These are phyloP conservation scores for Coturnix japonica DNA, from an alignment of 2,113 vertebrate genomes.

Conservation along the genomic window DNA sequence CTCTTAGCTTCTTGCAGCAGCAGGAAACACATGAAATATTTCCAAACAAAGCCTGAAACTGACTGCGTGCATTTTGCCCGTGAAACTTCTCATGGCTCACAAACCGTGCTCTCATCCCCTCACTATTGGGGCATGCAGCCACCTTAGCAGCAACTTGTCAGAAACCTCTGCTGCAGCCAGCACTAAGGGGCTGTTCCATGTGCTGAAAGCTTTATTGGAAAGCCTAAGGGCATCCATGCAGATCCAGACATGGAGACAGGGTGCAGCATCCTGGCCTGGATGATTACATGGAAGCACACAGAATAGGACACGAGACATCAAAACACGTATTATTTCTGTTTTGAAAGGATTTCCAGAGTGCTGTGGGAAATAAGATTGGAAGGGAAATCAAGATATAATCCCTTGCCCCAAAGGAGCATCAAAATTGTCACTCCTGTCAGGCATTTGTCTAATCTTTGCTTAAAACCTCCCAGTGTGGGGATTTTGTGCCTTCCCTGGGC, in stretches of 20 bases:
- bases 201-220: background rate
- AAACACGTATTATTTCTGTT: background rate
- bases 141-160: background rate
- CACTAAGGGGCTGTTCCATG: background rate
- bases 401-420: conserved; percentile 32
- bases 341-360: background rate
- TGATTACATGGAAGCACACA: background rate
- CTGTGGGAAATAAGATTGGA: background rate
- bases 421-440: conserved; percentile 27
- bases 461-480: background rate
- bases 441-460: conserved; percentile 11
- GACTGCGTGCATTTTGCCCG: conserved; percentile 47
- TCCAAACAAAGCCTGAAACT: conserved; percentile 56
- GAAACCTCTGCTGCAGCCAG: background rate
- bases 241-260: background rate
- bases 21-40: conserved; percentile 44
- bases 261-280: accelerated
- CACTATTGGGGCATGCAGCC: background rate
- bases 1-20: conserved; percentile 34
- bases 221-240: background rate
- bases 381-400: conserved; percentile 32
- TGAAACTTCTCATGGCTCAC: conserved; percentile 45
- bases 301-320: background rate
- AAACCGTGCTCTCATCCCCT: conserved; percentile 22
- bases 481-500: conserved; percentile 11